Percentiles rank a stretch among this genome's conserved stretches.
These are phyloP conservation scores for Sapajus apella DNA, from an alignment of 2,113 vertebrate species.

Conservation along the genomic window DNA sequence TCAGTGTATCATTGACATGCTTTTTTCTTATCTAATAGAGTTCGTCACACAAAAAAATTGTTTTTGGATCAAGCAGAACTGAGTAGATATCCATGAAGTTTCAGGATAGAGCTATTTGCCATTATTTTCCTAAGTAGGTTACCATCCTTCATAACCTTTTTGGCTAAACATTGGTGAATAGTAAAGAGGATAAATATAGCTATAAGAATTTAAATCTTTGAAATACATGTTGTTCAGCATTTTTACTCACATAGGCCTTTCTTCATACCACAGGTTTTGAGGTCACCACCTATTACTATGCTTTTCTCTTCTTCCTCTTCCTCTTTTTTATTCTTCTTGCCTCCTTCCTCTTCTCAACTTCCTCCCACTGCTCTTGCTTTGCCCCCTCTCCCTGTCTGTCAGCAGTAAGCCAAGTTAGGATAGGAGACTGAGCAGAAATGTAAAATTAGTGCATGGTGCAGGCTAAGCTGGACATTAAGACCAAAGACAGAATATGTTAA, in stretches of 20 bases:
- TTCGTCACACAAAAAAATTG: not conserved
- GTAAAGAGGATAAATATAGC: too few species aligned
- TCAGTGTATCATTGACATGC: not conserved
- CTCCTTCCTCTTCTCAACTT: not conserved
- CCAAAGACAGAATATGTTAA: not conserved
- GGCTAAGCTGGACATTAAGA: not conserved
- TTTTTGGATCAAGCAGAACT: not conserved
- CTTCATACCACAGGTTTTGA: not conserved
- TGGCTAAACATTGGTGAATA: too few species aligned
- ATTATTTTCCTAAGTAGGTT: too few species aligned
- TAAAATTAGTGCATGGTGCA: not conserved
- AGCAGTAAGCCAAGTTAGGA: not conserved
- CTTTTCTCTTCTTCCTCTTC: not conserved
- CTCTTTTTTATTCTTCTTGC: too few species aligned
- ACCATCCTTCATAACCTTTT: too few species aligned
- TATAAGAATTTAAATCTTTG: not conserved
- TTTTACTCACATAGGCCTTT: not conserved
- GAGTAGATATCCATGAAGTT: not conserved
- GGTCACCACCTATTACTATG: not conserved
- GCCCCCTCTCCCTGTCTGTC: not conserved
- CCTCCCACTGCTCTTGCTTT: not conserved
- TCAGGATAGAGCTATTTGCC: not conserved
- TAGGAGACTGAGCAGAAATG: not conserved
- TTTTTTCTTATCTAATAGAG: not conserved
- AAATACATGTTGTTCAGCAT: not conserved